These are phyloP conservation scores for Chydorus sphaericus DNA, from an alignment of 2,888 invertebrate genomes.

Conservation along the genomic window DNA sequence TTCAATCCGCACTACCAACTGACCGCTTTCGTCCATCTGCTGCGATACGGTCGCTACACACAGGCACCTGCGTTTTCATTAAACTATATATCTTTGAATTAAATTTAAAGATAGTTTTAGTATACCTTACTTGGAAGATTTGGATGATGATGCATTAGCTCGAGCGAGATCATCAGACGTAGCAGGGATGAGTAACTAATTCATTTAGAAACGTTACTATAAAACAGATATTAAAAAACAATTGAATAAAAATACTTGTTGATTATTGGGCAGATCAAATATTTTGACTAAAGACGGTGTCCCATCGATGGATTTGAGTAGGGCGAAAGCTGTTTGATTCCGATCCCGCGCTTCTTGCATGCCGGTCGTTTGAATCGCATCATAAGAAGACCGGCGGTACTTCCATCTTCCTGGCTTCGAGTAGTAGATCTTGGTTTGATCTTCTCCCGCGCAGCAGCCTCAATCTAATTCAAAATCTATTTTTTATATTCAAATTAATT, in stretches of 20 bases:
- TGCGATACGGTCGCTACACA: constrained; percentile 43
- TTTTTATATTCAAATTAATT: neutral
- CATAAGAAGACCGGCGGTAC: constrained; percentile 43
- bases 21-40: constrained; percentile 35
- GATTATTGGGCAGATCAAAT: constrained; percentile 37
- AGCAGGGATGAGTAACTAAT: constrained; percentile 51
- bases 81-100: neutral
- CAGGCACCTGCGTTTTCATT: constrained; percentile 7
- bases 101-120: constrained; percentile 16
- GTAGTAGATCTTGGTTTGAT: neutral
- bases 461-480: neutral
- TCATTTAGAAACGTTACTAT: neutral
- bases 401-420: neutral
- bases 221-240: neutral
- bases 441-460: neutral
- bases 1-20: constrained; percentile 31
- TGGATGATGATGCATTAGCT: constrained; percentile 10
- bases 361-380: constrained; percentile 52
- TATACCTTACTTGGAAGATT: constrained; percentile 16
- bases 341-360: constrained; percentile 48
- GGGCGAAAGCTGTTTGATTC: constrained; percentile 52
- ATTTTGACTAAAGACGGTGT: constrained; percentile 54
- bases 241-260: constrained; percentile 31
- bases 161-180: constrained; percentile 46
- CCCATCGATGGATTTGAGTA: constrained; percentile 48